Evolutionary conservation across 2,797 vertebrate species (phyloP).

Genomic region (Gorsachius magnificus): DNA sequence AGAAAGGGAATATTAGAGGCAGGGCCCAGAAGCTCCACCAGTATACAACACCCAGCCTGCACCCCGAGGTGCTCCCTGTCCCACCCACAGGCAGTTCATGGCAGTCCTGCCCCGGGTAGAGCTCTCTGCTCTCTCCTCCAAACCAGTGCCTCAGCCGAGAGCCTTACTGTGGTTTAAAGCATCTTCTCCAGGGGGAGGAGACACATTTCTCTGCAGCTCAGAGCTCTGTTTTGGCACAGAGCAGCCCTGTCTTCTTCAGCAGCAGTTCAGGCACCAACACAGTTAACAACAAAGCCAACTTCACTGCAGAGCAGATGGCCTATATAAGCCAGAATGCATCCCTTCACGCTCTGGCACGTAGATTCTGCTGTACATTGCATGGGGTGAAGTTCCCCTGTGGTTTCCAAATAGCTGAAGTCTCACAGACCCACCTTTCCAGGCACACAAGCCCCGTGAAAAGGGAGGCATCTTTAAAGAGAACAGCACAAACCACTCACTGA

Average conservation of each 20-base stretch:
- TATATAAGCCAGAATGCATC: background rate
- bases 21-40: background rate
- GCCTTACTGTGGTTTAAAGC: background rate
- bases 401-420: background rate
- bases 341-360: background rate
- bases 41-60: background rate
- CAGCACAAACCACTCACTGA: background rate
- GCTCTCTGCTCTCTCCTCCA: background rate
- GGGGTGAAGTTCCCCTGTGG: background rate
- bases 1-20: background rate
- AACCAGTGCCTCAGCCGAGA: background rate
- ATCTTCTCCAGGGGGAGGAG: background rate
- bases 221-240: background rate
- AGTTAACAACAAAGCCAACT: background rate
- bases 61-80: fast-evolving
- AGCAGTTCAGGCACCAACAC: background rate
- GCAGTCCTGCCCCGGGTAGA: background rate
- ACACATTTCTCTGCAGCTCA: background rate
- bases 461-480: background rate
- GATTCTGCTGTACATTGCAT: background rate
- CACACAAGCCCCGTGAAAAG: background rate
- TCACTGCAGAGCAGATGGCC: background rate
- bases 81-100: fast-evolving
- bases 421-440: background rate
- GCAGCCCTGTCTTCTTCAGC: background rate